A percentile compares a stretch with the other conserved stretches of the same genome.
phyloP scores from a whole-genome alignment of 1,140 invertebrate genomes.

The Atta cephalotes region DNA sequence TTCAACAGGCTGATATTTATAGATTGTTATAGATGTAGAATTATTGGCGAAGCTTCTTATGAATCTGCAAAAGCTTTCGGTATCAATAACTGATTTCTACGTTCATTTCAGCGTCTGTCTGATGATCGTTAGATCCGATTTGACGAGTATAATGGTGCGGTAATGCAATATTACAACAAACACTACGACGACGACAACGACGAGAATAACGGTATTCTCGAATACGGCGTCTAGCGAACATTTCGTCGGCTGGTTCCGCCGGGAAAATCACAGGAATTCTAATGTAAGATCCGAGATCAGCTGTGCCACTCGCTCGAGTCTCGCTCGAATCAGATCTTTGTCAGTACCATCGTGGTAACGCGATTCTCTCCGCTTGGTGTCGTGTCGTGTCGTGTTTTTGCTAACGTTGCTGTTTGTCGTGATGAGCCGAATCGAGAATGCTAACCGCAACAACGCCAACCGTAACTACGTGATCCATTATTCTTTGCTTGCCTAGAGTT shows the following conservation, averaged over 20 bases:
- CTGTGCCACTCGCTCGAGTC: slow-evolving; percentile 2
- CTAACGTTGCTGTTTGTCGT: neutral
- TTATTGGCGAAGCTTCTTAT: slow-evolving; percentile 76
- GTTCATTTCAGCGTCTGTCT: slow-evolving; percentile 54
- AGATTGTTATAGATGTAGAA: slow-evolving; percentile 66
- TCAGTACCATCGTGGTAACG: slow-evolving; percentile 5
- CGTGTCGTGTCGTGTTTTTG: neutral
- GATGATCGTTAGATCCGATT: slow-evolving; percentile 44
- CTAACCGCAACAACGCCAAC: neutral
- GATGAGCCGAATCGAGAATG: neutral
- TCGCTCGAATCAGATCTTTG: neutral
- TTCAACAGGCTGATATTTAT: slow-evolving; percentile 83
- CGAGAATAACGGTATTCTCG: slow-evolving; percentile 18
- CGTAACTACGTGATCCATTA: neutral
- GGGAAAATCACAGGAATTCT: slow-evolving; percentile 46
- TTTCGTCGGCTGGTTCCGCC: neutral
- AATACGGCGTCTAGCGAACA: neutral
- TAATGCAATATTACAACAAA: neutral
- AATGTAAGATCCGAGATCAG: slow-evolving; percentile 14
- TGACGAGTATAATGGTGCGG: neutral
- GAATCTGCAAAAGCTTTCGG: slow-evolving; percentile 76
- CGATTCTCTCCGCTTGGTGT: neutral
- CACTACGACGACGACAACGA: neutral
- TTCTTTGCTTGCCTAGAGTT: neutral
- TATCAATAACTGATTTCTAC: slow-evolving; percentile 77